Evolutionary conservation across 2,113 vertebrate genomes (phyloP), one percentile per base, ranked within the genome.

Genomic region (Oryzias celebensis): DNA sequence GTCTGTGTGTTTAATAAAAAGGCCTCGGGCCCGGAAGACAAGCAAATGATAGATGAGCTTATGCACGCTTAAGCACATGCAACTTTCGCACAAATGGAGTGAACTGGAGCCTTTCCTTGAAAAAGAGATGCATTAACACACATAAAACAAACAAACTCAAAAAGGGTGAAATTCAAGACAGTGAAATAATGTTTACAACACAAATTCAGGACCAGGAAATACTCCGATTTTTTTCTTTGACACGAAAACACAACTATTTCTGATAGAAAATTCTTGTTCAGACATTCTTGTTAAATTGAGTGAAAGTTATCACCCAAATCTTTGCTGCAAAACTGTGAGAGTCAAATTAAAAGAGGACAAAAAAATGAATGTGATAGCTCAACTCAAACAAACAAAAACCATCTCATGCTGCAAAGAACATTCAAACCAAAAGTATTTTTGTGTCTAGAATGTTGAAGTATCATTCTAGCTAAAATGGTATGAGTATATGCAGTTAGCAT

Each of bases 1-100:
- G 94, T 93, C 83, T 74, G 47, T 45, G 64, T 78, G 16, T 81
- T 78, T 69, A 58, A 66, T 58, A 65, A n/a, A 70, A 69, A 73
- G 74, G 68, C 68, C 58, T 23, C 53, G 58, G 58, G 66, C 78
- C 77, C 72, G 28, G 59, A 59, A 53, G 63, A 55, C 45, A 50
- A 44, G 62, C 75, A 62, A 56, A 72, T 76, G 71, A 88, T 75
- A 57, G 75, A 82, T 84, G 83, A 80, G 52, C 28, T 65, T 71
- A 66, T 58, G 68, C 65, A 54, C 73, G 36, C 75, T 65, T 57
- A 77, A 48, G 87, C 85, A 91, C 94, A 96, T 96, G 94, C 94
- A 86, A 68, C 36, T 60, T 73, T 70, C 72, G 68, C 72, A 66
- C 60, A 60, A 73, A 71, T 23, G 42, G 22, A 49, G 41, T 52